Base-by-base conservation (phyloP, 1,140 invertebrate species). In the Drosophila equinoxialis region DNA sequence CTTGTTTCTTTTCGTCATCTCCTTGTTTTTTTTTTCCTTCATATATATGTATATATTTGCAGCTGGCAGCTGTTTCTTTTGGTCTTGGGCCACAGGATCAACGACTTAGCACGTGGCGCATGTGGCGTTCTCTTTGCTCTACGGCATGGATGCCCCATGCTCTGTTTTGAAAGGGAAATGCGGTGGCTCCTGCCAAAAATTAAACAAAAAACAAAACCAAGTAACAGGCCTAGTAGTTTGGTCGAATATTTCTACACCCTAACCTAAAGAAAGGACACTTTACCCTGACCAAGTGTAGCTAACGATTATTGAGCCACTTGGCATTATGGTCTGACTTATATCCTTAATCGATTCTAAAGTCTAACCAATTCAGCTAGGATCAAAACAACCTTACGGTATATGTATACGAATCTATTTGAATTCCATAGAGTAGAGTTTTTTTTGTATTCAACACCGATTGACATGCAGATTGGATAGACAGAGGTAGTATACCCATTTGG, bases 51-150 rank as follows among this genome's bases (percentile, higher is more conserved):
- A 30, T 30, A 73, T 72, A 68, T 76, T 64, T 77, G 65, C 71
- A 73, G 81, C 69, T 60, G 69, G 66, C 82, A 81, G 79, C 74
- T 82, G 79, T 78, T 81, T 7, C 42, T 77, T 23, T 51, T 51
- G 45, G 68, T 42, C 73, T 70, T 74, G 79, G 81, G 45, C 17
- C 45, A 54, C 83, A 86, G 83, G 83, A 86, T 87, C 83, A 87
- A 86, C 83, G 79, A 87, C 83, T 86, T 87, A 86, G 83, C 83
- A 86, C 83, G 83, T 86, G 83, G 83, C 83, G 83, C 82, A 87
- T 86, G 79, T 84, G 79, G 79, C 81, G 71, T 80, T 75, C 71
- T 41, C 55, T 68, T 68, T 70, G 42, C 23, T 64, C 58, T 55
- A 51, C 13, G 69, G 10, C n/a, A 63, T 68, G 69, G 68, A 37